Base-by-base conservation (phyloP, 1,140 invertebrate species). In the Rhizoglyphus robini region DNA sequence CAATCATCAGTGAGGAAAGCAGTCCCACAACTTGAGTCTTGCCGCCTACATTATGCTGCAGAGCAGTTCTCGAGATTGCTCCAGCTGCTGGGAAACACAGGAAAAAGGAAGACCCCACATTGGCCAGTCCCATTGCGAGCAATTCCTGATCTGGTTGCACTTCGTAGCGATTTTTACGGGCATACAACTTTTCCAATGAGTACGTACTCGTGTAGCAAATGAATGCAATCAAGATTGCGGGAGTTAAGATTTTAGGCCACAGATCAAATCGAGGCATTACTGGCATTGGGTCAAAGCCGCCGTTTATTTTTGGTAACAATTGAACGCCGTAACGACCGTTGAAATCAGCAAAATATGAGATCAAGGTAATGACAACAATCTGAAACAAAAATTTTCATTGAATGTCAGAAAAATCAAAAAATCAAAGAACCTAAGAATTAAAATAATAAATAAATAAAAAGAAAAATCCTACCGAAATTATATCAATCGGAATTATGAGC, bases 141-240 rank as follows among this genome's bases (percentile, higher is more conserved):
- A 90, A 74, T 76, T 92, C 92, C 76, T 96, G 92, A 76, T 94
- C 96, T 0, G 88, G 80, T 68, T 90, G 82, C 1, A 96, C 81
- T 69, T 88, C 84, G 72, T 96, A 96, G 68, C 86, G 84, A 63
- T 87, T 79, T 75, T 90, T 92, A 69, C 84, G 82, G 0, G 91
- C 88, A 75, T 96, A 88, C 57, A 94, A 89, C 65, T 94, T 80
- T 0, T 86, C 88, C 88, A 97, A 89, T 1, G 91, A 96, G 78
- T 96, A 88, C 3, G 88, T 84, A 32, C 95, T 84, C 0, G 88
- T 88, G 75, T 91, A 96, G 0, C 87, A 86, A 0, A 96, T 88
- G 74, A 96, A 85, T 1, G 88, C 15, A 23, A 67, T 31, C 38
- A 60, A 23, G 31, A 32, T 20, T 3, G 58, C 58, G 2, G 3